Conservation (phyloP, 2,797 vertebrate species). For the Hemitrygon akajei region DNA sequence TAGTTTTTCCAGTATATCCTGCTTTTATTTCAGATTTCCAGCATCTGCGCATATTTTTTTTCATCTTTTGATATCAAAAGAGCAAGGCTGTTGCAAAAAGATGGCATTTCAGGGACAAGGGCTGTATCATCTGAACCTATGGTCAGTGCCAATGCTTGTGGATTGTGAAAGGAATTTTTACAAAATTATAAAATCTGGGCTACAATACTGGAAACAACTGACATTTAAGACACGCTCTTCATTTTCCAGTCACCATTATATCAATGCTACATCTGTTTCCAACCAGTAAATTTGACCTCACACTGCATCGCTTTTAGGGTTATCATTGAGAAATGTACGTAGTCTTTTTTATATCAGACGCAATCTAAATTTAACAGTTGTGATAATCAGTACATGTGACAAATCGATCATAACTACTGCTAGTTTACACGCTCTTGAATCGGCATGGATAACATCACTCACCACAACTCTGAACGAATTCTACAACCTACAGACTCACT, state of each 20-base stretch:
- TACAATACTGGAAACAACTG: neutral
- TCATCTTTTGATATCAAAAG: neutral
- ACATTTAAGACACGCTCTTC: neutral
- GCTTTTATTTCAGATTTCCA: no score
- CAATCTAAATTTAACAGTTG: neutral
- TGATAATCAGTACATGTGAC: neutral
- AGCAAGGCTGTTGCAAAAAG: neutral
- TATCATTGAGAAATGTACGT: neutral
- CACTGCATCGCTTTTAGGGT: neutral
- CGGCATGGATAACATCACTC: no score
- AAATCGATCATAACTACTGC: no score
- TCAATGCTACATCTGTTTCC: neutral
- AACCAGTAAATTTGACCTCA: neutral
- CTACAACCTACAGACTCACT: no score
- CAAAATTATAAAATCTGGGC: neutral
- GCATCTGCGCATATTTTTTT: no score
- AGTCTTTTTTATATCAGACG: neutral
- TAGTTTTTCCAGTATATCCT: no score
- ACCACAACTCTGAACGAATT: no score
- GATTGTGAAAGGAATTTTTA: neutral
- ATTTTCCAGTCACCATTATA: neutral
- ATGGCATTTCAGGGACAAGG: neutral
- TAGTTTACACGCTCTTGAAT: no score
- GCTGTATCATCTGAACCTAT: neutral
- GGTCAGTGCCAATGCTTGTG: neutral